These are phyloP conservation scores for Biston betularia DNA, from an alignment of 2,888 invertebrate species.

Conservation along the genomic window DNA sequence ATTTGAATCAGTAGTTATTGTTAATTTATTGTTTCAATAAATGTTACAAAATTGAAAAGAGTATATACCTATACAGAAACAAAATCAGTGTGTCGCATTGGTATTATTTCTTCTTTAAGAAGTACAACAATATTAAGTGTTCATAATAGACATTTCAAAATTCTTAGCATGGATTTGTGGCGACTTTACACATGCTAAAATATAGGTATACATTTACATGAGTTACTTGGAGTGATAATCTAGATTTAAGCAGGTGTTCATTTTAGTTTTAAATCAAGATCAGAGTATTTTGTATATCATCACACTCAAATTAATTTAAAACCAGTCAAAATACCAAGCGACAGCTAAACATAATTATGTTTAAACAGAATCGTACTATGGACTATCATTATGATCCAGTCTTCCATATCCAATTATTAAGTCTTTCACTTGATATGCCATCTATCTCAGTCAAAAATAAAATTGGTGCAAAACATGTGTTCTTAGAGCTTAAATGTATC, in stretches of 20 bases:
- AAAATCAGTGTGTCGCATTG: not conserved
- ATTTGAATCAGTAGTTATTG: constrained; percentile 34
- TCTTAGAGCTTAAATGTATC: too few relatives aligned
- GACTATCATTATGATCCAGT: too few relatives aligned
- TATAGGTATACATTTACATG: not conserved
- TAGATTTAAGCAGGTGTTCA: not conserved
- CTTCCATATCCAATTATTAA: not conserved
- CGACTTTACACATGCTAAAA: not conserved
- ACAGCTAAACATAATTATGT: too few relatives aligned
- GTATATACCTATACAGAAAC: constrained; percentile 33
- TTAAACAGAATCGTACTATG: too few relatives aligned
- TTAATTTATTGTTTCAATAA: constrained; percentile 59
- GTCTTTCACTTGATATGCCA: not conserved
- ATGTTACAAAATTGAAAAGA: constrained; percentile 55
- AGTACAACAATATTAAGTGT: not conserved
- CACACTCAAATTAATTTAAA: too few relatives aligned
- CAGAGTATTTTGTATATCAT: not conserved
- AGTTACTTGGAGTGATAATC: not conserved
- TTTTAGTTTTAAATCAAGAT: not conserved
- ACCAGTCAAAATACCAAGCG: too few relatives aligned
- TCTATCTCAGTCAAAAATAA: not conserved
- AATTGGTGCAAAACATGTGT: too few relatives aligned
- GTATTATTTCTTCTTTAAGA: not conserved
- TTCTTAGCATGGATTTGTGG: too few relatives aligned
- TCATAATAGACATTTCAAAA: too few relatives aligned